A percentile compares a stretch with the other conserved stretches of the same genome.
Evolutionary conservation across 2,888 invertebrate genomes (phyloP).

Genomic region (Cenopis cana): DNA sequence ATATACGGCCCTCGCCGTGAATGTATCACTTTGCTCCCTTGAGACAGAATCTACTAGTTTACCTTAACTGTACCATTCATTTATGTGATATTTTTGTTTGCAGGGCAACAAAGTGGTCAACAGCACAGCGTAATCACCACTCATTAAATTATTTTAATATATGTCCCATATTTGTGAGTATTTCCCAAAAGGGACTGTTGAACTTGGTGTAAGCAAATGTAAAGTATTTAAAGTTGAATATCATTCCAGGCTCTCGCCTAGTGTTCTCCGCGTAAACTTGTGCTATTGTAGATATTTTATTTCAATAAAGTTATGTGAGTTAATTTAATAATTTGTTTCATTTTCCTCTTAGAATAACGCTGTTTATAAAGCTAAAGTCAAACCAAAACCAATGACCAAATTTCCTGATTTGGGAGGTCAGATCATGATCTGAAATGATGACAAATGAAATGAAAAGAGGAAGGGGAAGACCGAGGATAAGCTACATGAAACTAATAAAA

Average conservation of each 20-base stretch:
- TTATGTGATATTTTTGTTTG: conserved; percentile 53
- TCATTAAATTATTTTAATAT: conserved; percentile 24
- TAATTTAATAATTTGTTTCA: conserved; percentile 25
- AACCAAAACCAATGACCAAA: no score
- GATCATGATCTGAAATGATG: no score
- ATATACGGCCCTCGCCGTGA: no score
- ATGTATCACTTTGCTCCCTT: no score
- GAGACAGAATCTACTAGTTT: no score
- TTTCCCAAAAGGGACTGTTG: conserved; percentile 9
- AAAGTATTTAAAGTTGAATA: conserved; percentile 17
- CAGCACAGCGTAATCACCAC: conserved; percentile 44
- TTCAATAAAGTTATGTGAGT: conserved; percentile 60
- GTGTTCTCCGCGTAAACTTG: conserved; percentile 48
- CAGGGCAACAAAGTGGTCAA: conserved; percentile 65
- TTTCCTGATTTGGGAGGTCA: no score
- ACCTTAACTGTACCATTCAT: background rate
- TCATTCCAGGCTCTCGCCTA: conserved; percentile 40
- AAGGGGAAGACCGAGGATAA: no score
- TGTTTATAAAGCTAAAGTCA: no score
- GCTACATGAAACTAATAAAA: no score
- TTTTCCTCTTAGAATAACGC: no score
- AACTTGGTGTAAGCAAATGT: conserved; percentile 28
- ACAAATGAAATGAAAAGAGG: no score
- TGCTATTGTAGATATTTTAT: conserved; percentile 65
- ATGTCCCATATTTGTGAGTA: background rate